Conservation (phyloP, 2,888 invertebrate genomes). For the Cotesia congregata region DNA sequence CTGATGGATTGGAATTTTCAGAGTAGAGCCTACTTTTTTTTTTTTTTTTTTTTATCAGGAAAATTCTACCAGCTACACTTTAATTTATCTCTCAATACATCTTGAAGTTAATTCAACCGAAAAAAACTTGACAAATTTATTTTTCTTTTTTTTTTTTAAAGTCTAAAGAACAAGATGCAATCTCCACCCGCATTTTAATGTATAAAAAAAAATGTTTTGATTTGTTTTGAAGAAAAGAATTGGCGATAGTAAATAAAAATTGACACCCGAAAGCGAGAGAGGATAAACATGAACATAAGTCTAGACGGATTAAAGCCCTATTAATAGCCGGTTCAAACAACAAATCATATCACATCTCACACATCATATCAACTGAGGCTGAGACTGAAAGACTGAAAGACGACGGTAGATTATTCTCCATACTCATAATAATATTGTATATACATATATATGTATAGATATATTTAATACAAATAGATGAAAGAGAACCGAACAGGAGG, state of each 20-base stretch:
- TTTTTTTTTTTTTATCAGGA: too few relatives aligned
- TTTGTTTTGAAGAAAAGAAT: too few relatives aligned
- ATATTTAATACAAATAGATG: not conserved
- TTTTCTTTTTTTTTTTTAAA: too few relatives aligned
- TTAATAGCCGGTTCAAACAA: not conserved
- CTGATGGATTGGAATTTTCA: not conserved
- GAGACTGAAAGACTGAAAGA: not conserved
- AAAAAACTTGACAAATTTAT: too few relatives aligned
- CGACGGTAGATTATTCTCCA: not conserved
- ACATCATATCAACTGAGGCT: not conserved
- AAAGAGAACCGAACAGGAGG: not conserved
- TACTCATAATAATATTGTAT: not conserved
- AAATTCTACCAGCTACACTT: too few relatives aligned
- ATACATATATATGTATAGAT: not conserved
- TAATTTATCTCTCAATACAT: too few relatives aligned
- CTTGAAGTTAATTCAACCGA: too few relatives aligned
- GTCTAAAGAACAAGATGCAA: too few relatives aligned
- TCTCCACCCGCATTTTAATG: too few relatives aligned
- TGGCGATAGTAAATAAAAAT: not conserved
- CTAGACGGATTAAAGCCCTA: not conserved
- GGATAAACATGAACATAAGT: not conserved
- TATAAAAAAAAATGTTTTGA: too few relatives aligned
- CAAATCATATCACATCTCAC: not conserved
- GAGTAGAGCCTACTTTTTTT: not conserved
- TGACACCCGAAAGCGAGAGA: not conserved